Conservation (phyloP, 2,888 invertebrate species). For the Cremastinae sp. region DNA sequence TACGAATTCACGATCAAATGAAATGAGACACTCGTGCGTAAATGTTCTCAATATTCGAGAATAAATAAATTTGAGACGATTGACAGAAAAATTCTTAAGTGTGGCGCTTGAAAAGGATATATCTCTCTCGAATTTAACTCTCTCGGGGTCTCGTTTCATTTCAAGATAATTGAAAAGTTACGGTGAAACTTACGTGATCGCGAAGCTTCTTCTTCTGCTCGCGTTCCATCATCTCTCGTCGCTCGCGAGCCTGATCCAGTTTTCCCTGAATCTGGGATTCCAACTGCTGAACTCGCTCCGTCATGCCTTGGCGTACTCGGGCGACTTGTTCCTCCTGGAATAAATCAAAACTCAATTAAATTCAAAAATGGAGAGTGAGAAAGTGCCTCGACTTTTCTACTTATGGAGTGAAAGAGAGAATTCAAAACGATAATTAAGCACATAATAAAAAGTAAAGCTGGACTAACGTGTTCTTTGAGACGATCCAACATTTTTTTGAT, state of each 20-base stretch:
- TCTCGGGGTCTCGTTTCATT: no score
- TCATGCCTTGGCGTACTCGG: slow-evolving; percentile 86
- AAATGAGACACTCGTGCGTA: neutral
- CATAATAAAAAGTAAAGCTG: slow-evolving; percentile 31
- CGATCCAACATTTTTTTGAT: slow-evolving; percentile 95
- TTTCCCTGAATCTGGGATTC: slow-evolving; percentile 87
- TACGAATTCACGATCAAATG: no score
- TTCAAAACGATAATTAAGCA: slow-evolving; percentile 6
- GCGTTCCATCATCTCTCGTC: slow-evolving; percentile 88
- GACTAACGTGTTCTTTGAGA: slow-evolving; percentile 94
- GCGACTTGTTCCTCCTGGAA: slow-evolving; percentile 88
- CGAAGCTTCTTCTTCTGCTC: slow-evolving; percentile 90
- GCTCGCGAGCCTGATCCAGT: slow-evolving; percentile 86
- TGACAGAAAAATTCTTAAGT: no score
- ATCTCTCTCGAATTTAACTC: no score
- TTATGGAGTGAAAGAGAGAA: slow-evolving; percentile 4
- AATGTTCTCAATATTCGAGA: slow-evolving; percentile 1
- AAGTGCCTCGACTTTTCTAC: slow-evolving; percentile 28
- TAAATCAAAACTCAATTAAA: slow-evolving; percentile 43
- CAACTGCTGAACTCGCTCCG: slow-evolving; percentile 86
- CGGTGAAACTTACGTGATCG: slow-evolving; percentile 84
- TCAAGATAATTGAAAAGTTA: no score
- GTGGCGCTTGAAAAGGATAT: no score
- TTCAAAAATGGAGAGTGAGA: slow-evolving; percentile 26
- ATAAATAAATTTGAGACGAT: no score